Conservation (phyloP, 2,797 vertebrate species). For the Oreochromis grahami region DNA sequence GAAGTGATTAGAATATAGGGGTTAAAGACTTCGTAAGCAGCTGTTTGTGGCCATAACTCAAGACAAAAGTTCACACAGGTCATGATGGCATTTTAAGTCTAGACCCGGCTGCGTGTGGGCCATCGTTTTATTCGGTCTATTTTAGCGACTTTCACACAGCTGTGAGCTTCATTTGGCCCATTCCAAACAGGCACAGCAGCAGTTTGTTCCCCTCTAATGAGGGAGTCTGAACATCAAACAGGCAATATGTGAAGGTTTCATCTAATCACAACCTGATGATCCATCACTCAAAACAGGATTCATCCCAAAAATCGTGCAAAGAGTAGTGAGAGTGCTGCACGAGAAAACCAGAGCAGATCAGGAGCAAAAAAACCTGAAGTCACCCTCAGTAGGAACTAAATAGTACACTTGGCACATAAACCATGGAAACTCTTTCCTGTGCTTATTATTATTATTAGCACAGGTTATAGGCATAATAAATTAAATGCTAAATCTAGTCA, state of each 20-base stretch:
- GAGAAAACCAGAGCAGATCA: not conserved
- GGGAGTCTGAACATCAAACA: not conserved
- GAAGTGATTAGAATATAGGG: not conserved
- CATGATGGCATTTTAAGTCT: not conserved
- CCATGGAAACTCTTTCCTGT: not conserved
- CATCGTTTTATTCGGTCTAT: not conserved
- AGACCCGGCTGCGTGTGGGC: not conserved
- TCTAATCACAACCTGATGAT: not conserved
- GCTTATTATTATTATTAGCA: not conserved
- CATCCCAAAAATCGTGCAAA: not conserved
- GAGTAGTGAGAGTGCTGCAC: not conserved
- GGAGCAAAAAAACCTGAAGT: not conserved
- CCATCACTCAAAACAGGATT: not conserved
- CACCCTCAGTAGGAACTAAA: not conserved
- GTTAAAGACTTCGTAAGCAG: not conserved
- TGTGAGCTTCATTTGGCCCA: not conserved
- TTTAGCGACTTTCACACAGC: not conserved
- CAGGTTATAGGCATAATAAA: not conserved
- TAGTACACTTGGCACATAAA: not conserved
- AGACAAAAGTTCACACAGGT: not conserved
- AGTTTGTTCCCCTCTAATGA: not conserved
- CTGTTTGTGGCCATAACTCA: not conserved
- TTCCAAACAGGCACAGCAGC: not conserved
- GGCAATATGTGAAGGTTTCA: not conserved
- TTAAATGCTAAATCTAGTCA: not conserved